Evolutionary conservation across 2,888 invertebrate genomes (phyloP), one percentile per base, ranked within the genome.

Genomic region (Sphecodes monilicornis): DNA sequence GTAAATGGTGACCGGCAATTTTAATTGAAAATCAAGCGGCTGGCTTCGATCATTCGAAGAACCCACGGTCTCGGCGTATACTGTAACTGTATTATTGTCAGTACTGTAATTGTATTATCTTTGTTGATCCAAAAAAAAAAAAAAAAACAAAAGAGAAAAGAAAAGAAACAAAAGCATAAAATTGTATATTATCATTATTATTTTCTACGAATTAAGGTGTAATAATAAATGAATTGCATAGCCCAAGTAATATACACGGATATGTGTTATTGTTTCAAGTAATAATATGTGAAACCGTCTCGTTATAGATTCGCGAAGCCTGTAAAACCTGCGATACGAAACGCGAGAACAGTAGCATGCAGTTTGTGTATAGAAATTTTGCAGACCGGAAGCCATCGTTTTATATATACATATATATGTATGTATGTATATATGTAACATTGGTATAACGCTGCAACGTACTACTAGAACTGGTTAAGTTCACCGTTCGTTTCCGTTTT

Each of bases 141-240:
- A 54, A 82, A 64, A 82, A 82, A 50, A 50, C 50, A 50, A n/a
- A n/a, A 50, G 50, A 50, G 50, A 50, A 50, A 60, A 60, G 60
- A 60, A 60, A 60, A 76, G 64, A 16, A 64, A 85, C 75, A 86
- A 71, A 82, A 80, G 73, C 66, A 66, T 66, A 36, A 66, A 39
- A 66, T 66, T 89, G 88, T 91, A 92, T 90, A 92, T 91, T 90
- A 88, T 89, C 89, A 92, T 92, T 92, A 91, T 93, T 93, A 92
- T 93, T 93, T 93, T 93, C 90, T 92, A 93, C 91, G 90, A 91
- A 91, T 91, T 93, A 92, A 90, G 90, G 81, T 91, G 92, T 90
- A 88, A 89, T 86, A 92, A 93, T 92, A 93, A 93, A 93, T 90
- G 87, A 92, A 90, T 90, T 78, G 84, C 89, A 82, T 91, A 91